phyloP scores from a whole-genome alignment of 2,113 vertebrate species.

The Rallus limicola region DNA sequence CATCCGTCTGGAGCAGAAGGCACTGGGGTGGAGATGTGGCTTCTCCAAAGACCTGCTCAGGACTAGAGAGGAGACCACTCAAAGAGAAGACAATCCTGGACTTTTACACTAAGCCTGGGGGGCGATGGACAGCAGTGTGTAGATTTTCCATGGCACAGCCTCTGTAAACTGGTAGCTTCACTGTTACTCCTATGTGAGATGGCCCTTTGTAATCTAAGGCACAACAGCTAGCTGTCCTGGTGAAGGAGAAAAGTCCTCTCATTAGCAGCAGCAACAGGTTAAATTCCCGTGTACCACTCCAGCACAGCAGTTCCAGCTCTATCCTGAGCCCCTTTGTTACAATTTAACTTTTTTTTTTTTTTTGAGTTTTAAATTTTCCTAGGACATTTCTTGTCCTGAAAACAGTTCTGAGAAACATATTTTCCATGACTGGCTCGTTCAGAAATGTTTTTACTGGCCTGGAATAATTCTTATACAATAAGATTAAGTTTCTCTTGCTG shows the following conservation, averaged over 20 bases:
- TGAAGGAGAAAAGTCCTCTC: not conserved
- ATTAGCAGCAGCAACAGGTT: not conserved
- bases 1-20: not conserved
- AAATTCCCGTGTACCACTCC: not conserved
- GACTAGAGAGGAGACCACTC: not conserved
- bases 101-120: rapidly evolving
- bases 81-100: not conserved
- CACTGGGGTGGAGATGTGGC: not conserved
- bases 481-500: constrained; percentile 23
- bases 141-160: not conserved
- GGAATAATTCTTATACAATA: constrained; percentile 20
- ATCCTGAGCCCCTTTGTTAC: not conserved
- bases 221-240: not conserved
- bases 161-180: not conserved
- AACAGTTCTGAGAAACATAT: constrained; percentile 7
- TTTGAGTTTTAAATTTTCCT: not conserved
- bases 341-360: not conserved
- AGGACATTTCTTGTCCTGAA: not conserved
- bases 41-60: not conserved
- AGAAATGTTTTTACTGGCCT: constrained; percentile 59
- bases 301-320: not conserved
- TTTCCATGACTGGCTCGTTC: constrained; percentile 51
- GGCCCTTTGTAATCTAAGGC: not conserved
- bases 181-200: not conserved
- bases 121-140: not conserved